Base-by-base conservation (phyloP, 2,888 invertebrate species). In the Meiosimyza decipiens region DNA sequence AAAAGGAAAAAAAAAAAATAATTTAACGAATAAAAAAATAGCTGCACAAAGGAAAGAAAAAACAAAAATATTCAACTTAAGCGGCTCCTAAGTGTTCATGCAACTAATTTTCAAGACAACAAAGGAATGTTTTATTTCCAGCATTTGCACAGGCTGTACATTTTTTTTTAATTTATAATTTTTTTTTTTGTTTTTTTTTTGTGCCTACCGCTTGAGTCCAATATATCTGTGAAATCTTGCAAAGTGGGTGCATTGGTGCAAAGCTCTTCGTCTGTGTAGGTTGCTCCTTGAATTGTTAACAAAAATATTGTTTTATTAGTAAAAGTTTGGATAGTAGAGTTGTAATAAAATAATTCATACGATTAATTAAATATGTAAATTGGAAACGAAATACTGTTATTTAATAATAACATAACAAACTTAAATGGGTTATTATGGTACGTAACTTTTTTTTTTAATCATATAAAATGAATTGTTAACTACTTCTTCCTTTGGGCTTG, bases 201-300 rank as follows among this genome's bases (percentile, higher is more conserved):
- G 75, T 80, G 83, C 88, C 85, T 89, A 89, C 88, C 89, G 83
- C 85, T 86, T 81, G 85, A 80, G 81, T 88, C 88, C 88, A 88
- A 84, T 77, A 84, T 79, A 77, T 87, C 85, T 77, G 85, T 83
- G 82, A 87, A 88, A 84, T 88, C 89, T 83, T 88, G 87, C 81
- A 89, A 87, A 80, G 84, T 87, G 80, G 88, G 86, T 76, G 88
- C 84, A 50, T 64, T 73, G 78, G 80, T 81, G 81, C 84, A 84
- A 75, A 83, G 79, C 74, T 85, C 85, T 81, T 82, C 79, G 73
- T 80, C 79, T 65, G 73, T 76, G 73, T 73, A 76, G 72, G 73
- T 76, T 73, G 75, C 75, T 73, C 77, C 76, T 77, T 75, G 75
- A 78, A 78, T 64, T 64, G 16, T 51, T 51, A 64, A 64, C 51